These are phyloP conservation scores for Parnassius mnemosyne DNA, from an alignment of 2,888 invertebrate species.

Conservation along the genomic window DNA sequence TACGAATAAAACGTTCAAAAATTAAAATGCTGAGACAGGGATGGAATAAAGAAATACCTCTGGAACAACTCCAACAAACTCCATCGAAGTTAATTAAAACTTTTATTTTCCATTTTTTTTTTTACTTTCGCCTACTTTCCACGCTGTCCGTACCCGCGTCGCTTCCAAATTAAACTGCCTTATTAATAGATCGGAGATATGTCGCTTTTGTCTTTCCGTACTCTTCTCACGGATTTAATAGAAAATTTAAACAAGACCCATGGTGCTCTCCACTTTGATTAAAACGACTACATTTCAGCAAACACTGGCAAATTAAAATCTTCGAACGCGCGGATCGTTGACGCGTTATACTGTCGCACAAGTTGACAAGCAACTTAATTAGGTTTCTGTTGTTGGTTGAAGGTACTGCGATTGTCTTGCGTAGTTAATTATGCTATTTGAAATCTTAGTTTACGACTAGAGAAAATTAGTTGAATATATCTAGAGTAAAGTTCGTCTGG, in stretches of 20 bases:
- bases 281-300: slow-evolving; percentile 63
- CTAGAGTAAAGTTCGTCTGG: not conserved
- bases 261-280: slow-evolving; percentile 59
- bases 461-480: slow-evolving; percentile 9
- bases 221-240: slow-evolving; percentile 69
- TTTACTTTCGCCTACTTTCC: slow-evolving; percentile 28
- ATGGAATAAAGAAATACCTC: slow-evolving; percentile 12
- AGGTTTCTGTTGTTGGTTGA: slow-evolving; percentile 27
- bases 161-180: slow-evolving; percentile 68
- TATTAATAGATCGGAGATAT: slow-evolving; percentile 78
- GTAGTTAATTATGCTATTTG: slow-evolving; percentile 19
- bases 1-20: not conserved
- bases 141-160: slow-evolving; percentile 36
- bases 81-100: slow-evolving; percentile 33
- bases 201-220: slow-evolving; percentile 65
- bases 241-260: slow-evolving; percentile 71
- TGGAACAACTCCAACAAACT: slow-evolving; percentile 22
- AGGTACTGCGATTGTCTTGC: slow-evolving; percentile 17
- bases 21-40: slow-evolving; percentile 18
- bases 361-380: slow-evolving; percentile 36
- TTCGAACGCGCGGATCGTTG: slow-evolving; percentile 55
- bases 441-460: slow-evolving; percentile 13
- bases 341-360: slow-evolving; percentile 33
- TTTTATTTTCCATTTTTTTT: slow-evolving; percentile 29
- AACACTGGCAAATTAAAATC: slow-evolving; percentile 65